phyloP scores from a whole-genome alignment of 2,113 vertebrate species.

The Numida meleagris region DNA sequence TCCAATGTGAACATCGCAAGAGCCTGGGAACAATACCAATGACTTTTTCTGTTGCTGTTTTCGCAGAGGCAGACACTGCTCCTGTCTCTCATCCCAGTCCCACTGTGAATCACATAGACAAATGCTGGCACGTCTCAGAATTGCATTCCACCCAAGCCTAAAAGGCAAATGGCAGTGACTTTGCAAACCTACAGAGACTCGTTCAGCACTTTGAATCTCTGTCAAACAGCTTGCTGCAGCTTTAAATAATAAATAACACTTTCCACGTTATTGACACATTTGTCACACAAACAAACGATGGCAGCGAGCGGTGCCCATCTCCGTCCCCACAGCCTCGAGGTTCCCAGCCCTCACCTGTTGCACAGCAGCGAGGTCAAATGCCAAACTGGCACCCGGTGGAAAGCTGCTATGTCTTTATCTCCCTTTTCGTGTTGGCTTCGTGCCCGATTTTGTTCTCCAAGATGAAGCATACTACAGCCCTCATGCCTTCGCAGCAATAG shows the following conservation, averaged over 20 bases:
- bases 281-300: fast-evolving
- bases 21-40: neutral
- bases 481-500: neutral
- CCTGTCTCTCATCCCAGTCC: neutral
- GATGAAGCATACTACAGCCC: neutral
- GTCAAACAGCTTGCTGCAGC: neutral
- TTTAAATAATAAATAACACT: neutral
- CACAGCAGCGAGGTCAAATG: fast-evolving
- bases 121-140: neutral
- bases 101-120: fast-evolving
- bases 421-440: fast-evolving
- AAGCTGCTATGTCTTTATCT: neutral
- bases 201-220: fast-evolving
- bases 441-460: neutral
- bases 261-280: neutral
- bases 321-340: neutral
- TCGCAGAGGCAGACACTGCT: fast-evolving
- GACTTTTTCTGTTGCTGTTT: neutral
- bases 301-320: too few relatives aligned
- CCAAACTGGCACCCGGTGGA: neutral
- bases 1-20: neutral
- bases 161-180: neutral
- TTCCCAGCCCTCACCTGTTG: neutral
- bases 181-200: neutral
- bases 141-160: neutral